A percentile compares a stretch with the other conserved stretches of the same genome.
phyloP scores from a whole-genome alignment of 2,888 invertebrate species.

The Synergus itoensis region DNA sequence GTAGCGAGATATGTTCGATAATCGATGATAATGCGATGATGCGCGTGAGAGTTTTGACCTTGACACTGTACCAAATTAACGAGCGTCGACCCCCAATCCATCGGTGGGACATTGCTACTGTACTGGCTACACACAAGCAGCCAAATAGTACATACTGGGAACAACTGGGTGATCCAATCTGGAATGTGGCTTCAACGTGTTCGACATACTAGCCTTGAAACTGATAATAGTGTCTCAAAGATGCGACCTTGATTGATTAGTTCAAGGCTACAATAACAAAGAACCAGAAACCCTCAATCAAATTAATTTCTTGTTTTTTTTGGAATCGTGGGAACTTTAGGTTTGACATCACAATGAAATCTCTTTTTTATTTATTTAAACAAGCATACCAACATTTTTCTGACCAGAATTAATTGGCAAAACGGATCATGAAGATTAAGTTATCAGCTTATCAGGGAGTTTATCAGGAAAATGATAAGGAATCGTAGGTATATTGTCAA shows the following conservation, averaged over 20 bases:
- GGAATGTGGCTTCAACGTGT: constrained; percentile 57
- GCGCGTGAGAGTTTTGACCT: constrained; percentile 73
- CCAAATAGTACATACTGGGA: constrained; percentile 62
- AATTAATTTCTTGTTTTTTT: too few relatives aligned
- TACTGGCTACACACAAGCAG: constrained; percentile 62
- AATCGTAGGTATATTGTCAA: not conserved
- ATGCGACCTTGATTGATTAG: constrained; percentile 6
- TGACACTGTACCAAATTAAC: constrained; percentile 77
- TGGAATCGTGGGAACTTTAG: too few relatives aligned
- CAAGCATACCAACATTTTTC: too few relatives aligned
- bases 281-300: too few relatives aligned
- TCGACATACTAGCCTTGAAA: constrained; percentile 55
- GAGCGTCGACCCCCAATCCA: constrained; percentile 72
- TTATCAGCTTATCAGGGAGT: not conserved
- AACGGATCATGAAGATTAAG: not conserved
- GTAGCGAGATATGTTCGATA: constrained; percentile 68
- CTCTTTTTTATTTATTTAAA: too few relatives aligned
- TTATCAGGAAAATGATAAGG: too few relatives aligned
- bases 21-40: constrained; percentile 76
- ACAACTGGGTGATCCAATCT: constrained; percentile 61
- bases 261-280: constrained; percentile 1
- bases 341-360: too few relatives aligned
- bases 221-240: constrained; percentile 35
- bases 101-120: constrained; percentile 69
- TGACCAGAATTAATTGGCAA: not conserved